These are phyloP conservation scores for Patiria pectinifera DNA, from an alignment of 53 echinoderm and acorn worm species.

Conservation along the genomic window DNA sequence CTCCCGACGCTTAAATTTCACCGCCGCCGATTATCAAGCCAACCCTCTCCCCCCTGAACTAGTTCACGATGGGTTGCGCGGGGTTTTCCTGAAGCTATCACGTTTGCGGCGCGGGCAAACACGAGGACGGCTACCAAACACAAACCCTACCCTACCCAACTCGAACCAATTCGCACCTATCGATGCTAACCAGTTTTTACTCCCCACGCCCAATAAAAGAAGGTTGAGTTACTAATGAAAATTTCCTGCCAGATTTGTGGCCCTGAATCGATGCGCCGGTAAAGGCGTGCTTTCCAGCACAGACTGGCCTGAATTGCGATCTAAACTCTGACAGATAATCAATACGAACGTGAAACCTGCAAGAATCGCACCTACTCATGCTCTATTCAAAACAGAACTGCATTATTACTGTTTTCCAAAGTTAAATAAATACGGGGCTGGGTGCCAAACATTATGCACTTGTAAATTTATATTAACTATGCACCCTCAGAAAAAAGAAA, in stretches of 20 bases:
- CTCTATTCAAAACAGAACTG: background rate
- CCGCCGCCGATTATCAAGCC: constrained; percentile 30
- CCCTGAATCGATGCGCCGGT: constrained; percentile 45
- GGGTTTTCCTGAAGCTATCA: constrained; percentile 62
- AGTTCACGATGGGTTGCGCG: constrained; percentile 38
- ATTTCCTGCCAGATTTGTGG: constrained; percentile 64
- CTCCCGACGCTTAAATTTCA: constrained; percentile 51
- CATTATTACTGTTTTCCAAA: constrained; percentile 10
- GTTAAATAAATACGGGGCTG: background rate
- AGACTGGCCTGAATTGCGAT: constrained; percentile 60
- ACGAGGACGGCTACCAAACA: constrained; percentile 20
- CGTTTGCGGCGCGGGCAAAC: constrained; percentile 41
- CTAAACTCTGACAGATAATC: constrained; percentile 55
- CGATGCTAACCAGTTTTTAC: constrained; percentile 58
- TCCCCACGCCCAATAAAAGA: constrained; percentile 59
- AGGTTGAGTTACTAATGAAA: constrained; percentile 67
- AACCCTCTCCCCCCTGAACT: constrained; percentile 18
- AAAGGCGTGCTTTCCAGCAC: constrained; percentile 56
- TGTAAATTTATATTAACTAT: background rate
- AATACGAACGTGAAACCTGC: constrained; percentile 42
- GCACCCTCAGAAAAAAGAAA: background rate
- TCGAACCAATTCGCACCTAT: constrained; percentile 54
- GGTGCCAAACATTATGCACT: background rate
- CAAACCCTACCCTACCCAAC: constrained; percentile 34
- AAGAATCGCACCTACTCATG: constrained; percentile 10